These are phyloP conservation scores for Leptoclinus maculatus DNA, from an alignment of 2,797 vertebrate genomes.

Conservation along the genomic window DNA sequence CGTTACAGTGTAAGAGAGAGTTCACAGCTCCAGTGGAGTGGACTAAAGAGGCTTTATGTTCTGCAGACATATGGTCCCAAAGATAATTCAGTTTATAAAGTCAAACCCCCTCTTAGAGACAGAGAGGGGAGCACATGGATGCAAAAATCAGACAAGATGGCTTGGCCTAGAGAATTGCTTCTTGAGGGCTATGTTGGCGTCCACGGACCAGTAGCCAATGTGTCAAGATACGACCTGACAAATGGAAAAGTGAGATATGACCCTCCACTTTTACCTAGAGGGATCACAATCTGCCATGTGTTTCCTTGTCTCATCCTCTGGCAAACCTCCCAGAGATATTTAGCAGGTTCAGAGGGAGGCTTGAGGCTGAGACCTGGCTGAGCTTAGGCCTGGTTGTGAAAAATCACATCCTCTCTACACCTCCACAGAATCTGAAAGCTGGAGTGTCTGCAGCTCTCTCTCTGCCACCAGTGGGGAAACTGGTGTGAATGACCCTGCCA, in stretches of 20 bases:
- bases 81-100: conserved; percentile 27
- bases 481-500: conserved; percentile 60
- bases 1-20: conserved; percentile 29
- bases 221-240: conserved; percentile 36
- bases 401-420: conserved; percentile 82
- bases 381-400: conserved; percentile 84
- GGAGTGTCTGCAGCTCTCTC: conserved; percentile 72
- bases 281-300: conserved; percentile 38
- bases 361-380: conserved; percentile 67
- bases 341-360: conserved; percentile 73
- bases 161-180: not conserved
- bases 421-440: conserved; percentile 77
- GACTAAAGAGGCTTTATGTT: conserved; percentile 21
- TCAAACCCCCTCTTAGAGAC: conserved; percentile 14
- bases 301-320: conserved; percentile 70
- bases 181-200: conserved; percentile 22
- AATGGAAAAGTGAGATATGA: conserved; percentile 31
- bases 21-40: not conserved
- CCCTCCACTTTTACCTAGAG: conserved; percentile 26
- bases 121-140: conserved; percentile 8
- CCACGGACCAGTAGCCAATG: conserved; percentile 7
- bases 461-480: conserved; percentile 56
- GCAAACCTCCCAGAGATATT: conserved; percentile 78
- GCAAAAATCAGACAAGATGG: conserved; percentile 25
- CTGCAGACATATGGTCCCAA: conserved; percentile 16